These are phyloP conservation scores for Neosalanx taihuensis DNA, from an alignment of 2,797 vertebrate genomes.

Conservation along the genomic window DNA sequence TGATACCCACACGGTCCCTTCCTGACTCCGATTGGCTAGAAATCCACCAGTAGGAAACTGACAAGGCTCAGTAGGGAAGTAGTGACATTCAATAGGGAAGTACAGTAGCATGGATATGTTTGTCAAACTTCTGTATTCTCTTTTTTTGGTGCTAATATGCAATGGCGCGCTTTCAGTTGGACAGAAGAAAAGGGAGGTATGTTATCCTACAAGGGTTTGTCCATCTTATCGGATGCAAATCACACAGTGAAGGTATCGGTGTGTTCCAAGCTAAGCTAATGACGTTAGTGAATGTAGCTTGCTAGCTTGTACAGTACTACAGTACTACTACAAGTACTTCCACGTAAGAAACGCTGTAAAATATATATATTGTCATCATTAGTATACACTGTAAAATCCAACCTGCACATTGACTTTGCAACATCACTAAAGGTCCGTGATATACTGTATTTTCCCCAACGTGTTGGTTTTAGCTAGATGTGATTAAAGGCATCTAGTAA, in stretches of 20 bases:
- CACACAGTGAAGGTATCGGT: not conserved
- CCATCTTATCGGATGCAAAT: not conserved
- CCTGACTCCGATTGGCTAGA: not conserved
- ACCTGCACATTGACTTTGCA: too few species aligned
- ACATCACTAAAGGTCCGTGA: too few species aligned
- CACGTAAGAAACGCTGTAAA: too few species aligned
- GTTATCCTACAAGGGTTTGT: not conserved
- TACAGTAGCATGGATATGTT: constrained; percentile 54
- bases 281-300: not conserved
- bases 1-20: not conserved
- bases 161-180: constrained; percentile 35
- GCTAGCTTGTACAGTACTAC: not conserved
- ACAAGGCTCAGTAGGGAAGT: constrained; percentile 41
- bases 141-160: constrained; percentile 45
- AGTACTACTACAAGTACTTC: not conserved
- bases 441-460: not conserved
- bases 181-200: constrained; percentile 78
- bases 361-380: too few species aligned
- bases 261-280: not conserved
- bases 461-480: not conserved
- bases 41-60: constrained; percentile 59
- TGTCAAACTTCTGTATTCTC: constrained; percentile 55
- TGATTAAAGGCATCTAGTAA: not conserved
- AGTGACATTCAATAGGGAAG: not conserved
- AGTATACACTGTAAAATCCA: too few species aligned